Base-by-base conservation (phyloP, 2,113 vertebrate species). In the Sorex araneus region DNA sequence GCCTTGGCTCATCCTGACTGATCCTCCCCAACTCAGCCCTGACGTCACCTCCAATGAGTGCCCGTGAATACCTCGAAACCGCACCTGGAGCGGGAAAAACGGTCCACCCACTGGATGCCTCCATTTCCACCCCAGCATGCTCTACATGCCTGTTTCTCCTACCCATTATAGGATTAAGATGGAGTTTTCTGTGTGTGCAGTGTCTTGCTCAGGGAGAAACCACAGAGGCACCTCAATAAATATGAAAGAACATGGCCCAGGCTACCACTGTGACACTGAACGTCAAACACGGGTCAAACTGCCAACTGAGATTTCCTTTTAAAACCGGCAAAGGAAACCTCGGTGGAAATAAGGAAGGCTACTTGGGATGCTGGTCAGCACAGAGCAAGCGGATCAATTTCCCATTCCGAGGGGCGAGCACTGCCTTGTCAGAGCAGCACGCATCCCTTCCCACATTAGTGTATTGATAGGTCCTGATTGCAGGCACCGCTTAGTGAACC, bases 211-310 rank as follows among this genome's bases (percentile, higher is more conserved):
- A 2, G 73, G 21, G 30, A 36, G 8, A 43, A 9, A n/a, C 21
- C 67, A 32, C 2, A 40, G 32, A 11, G n/a, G 47, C 27, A 7
- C 8, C 2, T 12, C 23, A 10, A 2, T 3, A 28, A 4, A 11
- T 16, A 23, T 8, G 6, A 4, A 3, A 1, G 30, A 57, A 10
- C 1, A 0, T 0, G 28, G 30, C 2, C 32, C 47, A 7, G 19
- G 67, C 54, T n/a, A 16, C 45, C 45, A 18, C 43, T 36, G 13
- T n/a, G 50, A 88, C 8, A 10, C 13, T 3, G 21, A 91, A 45
- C 43, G 6, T 16, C 16, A 60, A 15, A 60, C 1, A 36, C 10
- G 28, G 54, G 70, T 32, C 77, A 80, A 63, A 36, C 21, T n/a
- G 27, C 30, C 30, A 30, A 32, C 8, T 10, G 21, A 3, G 40